Evolutionary conservation across 2,888 invertebrate species (phyloP), one percentile per base, ranked within the genome.

Genomic region (Meliscaeva auricollis): DNA sequence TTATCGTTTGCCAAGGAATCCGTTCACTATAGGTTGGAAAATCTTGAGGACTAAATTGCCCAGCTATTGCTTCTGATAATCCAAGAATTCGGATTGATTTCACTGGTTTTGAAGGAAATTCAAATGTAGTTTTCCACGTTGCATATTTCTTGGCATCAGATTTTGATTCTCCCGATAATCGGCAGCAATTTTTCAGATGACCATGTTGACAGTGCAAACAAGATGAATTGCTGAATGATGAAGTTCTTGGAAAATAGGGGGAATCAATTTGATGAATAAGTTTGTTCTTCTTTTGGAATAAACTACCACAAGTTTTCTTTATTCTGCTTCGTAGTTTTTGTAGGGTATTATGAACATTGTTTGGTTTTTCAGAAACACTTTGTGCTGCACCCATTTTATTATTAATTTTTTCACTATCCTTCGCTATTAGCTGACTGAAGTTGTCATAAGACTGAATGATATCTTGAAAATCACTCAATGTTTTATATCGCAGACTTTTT

Each of bases 11-110:
- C 22, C 38, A n/a, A 0, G 58, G 38, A 22, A 22, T 60, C 1
- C 41, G 22, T 0, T 90, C 89, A 44, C 85, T 91, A 72, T 88
- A 91, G 6, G 87, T 88, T 1, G 91, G 91, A 81, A 90, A 91
- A 26, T 88, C 87, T 13, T 30, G 54, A 8, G 91, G 91, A 41
- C 89, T 89, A 15, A 91, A 91, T 22, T 90, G 90, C 0, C 91
- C 91, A 2, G 91, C 90, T 26, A 91, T 88, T 0, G 91, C 91
- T 35, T 89, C 90, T 22, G 91, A 91, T 38, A 91, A 89, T 75
- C 88, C 84, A 44, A 87, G 89, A 3, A 91, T 88, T 87, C 90
- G 89, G 80, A 89, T 88, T 54, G 90, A 74, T 90, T 88, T 69
- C 89, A 90, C 2, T 88, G 88, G 41, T 11, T 82, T 48, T 6